These are phyloP conservation scores for Pemphigus obesinymphae DNA, from an alignment of 1,140 invertebrate species.

Conservation along the genomic window DNA sequence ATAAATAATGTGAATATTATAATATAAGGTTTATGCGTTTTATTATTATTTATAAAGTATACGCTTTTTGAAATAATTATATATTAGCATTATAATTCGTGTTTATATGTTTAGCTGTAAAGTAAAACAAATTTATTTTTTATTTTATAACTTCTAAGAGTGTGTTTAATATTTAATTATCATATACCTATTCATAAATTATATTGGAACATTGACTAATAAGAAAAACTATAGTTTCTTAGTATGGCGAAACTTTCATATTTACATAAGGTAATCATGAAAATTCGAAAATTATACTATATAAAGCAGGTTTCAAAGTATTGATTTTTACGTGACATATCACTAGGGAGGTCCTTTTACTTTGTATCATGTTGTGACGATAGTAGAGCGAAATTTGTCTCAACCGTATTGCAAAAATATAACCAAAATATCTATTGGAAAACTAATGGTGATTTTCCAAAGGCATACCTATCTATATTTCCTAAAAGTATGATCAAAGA, in stretches of 20 bases:
- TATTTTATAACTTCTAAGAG: too few relatives aligned
- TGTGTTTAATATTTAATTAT: too few relatives aligned
- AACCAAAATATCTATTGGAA: background rate
- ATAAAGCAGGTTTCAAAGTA: background rate
- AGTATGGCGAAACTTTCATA: background rate
- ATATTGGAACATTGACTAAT: too few relatives aligned
- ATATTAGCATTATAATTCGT: too few relatives aligned
- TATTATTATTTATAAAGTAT: too few relatives aligned
- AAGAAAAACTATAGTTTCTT: background rate
- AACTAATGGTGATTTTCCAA: background rate
- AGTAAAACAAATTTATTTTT: too few relatives aligned
- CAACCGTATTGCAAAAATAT: background rate
- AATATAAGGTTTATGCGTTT: too few relatives aligned
- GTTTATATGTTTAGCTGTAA: too few relatives aligned
- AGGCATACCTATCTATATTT: background rate
- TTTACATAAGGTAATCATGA: background rate
- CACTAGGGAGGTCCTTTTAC: background rate
- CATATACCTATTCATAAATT: too few relatives aligned
- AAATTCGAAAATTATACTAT: conserved; percentile 10
- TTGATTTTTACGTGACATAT: background rate
- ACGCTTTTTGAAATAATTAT: too few relatives aligned
- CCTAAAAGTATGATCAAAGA: background rate
- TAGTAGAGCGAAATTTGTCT: background rate
- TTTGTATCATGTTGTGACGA: background rate
- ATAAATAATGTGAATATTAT: too few relatives aligned